Evolutionary conservation across 1,140 invertebrate species (phyloP), one percentile per base, ranked within the genome.

Genomic region (Drosophila erecta): DNA sequence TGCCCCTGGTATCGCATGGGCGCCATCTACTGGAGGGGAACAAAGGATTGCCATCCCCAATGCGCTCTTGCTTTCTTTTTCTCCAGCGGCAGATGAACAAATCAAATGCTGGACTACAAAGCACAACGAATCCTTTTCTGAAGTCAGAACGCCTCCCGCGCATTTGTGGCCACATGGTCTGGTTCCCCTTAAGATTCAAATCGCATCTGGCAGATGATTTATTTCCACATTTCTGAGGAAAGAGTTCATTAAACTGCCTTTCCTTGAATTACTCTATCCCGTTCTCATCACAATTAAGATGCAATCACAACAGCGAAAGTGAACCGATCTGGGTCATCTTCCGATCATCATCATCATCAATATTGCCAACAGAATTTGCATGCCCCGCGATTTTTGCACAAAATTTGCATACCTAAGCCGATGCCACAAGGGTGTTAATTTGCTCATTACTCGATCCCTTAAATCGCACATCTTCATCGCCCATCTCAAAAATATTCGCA

Each of bases 101-200:
- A 75, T 76, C 73, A 76, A 49, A 72, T 41, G 43, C 17, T 15
- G n/a, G 30, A n/a, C 15, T 30, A 74, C 69, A 72, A 79, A 58
- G 73, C 57, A 70, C 64, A 58, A 79, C 62, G 76, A 65, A 76
- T 71, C 70, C 76, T 66, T 83, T 75, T 40, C 37, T 20, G 33
- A 71, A 79, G 66, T 78, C 53, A 67, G 33, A 47, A 70, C 56
- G 67, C 59, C 79, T 54, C 80, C 75, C 80, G 60, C 79, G 58
- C 80, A 72, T 76, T 61, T 83, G 60, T 58, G 77, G 67, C 78
- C 83, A 86, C 83, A 81, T 86, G 78, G 44, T 64, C 22, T 54
- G 37, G 54, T 53, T 57, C 56, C 12, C 17, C 37, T 47, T 57
- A 24, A 76, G 76, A 87, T 83, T 87, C 55, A 72, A 83, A 87